Percentiles rank a stretch among this genome's conserved stretches.
Evolutionary conservation across 1,140 invertebrate species (phyloP).

Genomic region (Hermatobates lingyangjiaoensis): DNA sequence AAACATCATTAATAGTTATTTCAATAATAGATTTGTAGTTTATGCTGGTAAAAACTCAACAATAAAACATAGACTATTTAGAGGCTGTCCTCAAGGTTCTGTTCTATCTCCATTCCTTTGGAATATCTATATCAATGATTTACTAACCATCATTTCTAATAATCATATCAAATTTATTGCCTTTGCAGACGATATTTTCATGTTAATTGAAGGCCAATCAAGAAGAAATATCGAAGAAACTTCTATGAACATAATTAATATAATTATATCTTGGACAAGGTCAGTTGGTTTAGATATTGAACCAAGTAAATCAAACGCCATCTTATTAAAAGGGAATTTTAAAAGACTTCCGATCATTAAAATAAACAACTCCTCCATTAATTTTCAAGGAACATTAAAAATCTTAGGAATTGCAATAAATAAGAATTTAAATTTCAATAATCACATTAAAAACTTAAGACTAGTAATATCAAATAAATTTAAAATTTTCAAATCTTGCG

Average conservation of each 20-base stretch:
- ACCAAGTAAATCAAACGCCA: neutral
- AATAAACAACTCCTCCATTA: neutral
- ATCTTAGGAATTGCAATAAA: neutral
- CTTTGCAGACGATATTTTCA: neutral
- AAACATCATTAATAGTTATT: neutral
- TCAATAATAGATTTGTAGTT: neutral
- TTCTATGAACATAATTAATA: neutral
- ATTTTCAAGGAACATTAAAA: neutral
- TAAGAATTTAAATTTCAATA: neutral
- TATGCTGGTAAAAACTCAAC: no score
- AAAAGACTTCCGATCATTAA: neutral
- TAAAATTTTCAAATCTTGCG: no score
- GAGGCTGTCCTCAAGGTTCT: neutral
- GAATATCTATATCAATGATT: neutral
- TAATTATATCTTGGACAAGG: neutral
- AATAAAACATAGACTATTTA: neutral
- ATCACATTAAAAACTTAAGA: neutral
- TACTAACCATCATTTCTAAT: neutral
- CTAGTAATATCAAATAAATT: no score
- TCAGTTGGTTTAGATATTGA: neutral
- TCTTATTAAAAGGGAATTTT: neutral
- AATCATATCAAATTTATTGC: neutral
- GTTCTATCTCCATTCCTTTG: neutral
- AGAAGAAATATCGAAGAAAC: neutral
- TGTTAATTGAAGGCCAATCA: neutral